Evolutionary conservation across 2,888 invertebrate genomes (phyloP), one percentile per base, ranked within the genome.

Genomic region (Petrolisthes cinctipes): DNA sequence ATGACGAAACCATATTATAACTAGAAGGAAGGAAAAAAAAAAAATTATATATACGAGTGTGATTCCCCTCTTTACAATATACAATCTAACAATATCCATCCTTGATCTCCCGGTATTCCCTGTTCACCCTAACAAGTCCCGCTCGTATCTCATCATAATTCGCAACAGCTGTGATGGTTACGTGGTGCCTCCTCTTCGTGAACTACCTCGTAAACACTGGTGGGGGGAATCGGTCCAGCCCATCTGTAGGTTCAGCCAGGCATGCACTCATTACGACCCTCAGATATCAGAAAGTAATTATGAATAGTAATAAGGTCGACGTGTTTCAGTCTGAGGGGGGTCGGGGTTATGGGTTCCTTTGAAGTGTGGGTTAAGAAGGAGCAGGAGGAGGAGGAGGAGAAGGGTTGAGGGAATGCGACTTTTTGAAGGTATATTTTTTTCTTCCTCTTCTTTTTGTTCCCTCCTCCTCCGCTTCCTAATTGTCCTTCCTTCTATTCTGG

Each of bases 261-360:
- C 86, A 86, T 86, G 83, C 66, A 37, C 79, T 86, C 86, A 86
- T 86, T 86, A 86, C 79, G 86, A 73, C 83, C 73, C 71, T 37
- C 71, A 79, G 86, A 86, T 86, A 86, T 86, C 86, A 86, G 86
- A 86, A 86, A 86, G 86, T 86, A 86, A 86, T 86, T 86, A 86
- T 86, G 86, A 86, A 86, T 86, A 86, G 76, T 86, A 86, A 86
- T 86, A 83, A 86, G 86, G 83, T 79, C 82, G 83, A 86, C 86
- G 83, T 86, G 86, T 86, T 86, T 76, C 78, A 61, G 78, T 86
- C 86, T 83, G 71, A 51, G 86, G 86, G 86, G 82, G 86, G 86
- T 83, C 86, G 83, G 82, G 37, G 51, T 85, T 85, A 85, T 79
- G 85, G 20, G 75, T 5, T 78, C 78, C 17, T 54, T n/a, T 37